Percentiles rank a stretch among this genome's conserved stretches.
Conservation (phyloP, 2,113 vertebrate genomes). For the Thamnaconus septentrionalis region DNA sequence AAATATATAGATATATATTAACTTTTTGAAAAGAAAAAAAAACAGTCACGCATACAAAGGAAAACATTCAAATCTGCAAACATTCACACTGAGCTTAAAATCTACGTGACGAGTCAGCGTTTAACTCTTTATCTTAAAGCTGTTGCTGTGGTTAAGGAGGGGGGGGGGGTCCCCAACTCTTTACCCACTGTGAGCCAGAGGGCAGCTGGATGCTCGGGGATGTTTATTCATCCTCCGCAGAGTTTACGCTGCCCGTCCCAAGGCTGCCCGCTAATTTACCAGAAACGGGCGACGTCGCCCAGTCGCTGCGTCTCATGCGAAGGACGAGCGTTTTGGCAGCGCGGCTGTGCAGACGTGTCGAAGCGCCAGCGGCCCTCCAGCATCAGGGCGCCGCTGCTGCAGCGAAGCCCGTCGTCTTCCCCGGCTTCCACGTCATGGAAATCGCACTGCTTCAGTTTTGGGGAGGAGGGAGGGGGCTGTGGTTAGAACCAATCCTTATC, state of each 20-base stretch:
- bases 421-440: constrained; percentile 64
- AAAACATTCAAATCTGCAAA: too few relatives aligned
- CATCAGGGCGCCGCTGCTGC: constrained; percentile 25
- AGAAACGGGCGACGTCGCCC: neutral
- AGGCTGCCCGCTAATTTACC: neutral
- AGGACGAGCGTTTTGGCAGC: constrained; percentile 8
- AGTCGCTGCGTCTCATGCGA: constrained; percentile 7
- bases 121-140: neutral
- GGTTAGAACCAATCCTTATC: constrained; percentile 69
- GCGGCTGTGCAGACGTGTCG: constrained; percentile 18
- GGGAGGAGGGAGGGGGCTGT: constrained; percentile 56
- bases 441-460: constrained; percentile 46
- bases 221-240: too few relatives aligned
- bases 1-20: too few relatives aligned
- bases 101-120: too few relatives aligned
- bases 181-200: too few relatives aligned
- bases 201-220: too few relatives aligned
- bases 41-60: too few relatives aligned
- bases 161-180: too few relatives aligned
- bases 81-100: too few relatives aligned
- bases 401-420: constrained; percentile 47
- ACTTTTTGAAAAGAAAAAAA: too few relatives aligned
- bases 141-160: neutral
- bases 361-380: constrained; percentile 37
- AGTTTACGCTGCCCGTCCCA: too few relatives aligned